Conservation (phyloP, 2,113 vertebrate species). For the Tragelaphus strepsiceros region DNA sequence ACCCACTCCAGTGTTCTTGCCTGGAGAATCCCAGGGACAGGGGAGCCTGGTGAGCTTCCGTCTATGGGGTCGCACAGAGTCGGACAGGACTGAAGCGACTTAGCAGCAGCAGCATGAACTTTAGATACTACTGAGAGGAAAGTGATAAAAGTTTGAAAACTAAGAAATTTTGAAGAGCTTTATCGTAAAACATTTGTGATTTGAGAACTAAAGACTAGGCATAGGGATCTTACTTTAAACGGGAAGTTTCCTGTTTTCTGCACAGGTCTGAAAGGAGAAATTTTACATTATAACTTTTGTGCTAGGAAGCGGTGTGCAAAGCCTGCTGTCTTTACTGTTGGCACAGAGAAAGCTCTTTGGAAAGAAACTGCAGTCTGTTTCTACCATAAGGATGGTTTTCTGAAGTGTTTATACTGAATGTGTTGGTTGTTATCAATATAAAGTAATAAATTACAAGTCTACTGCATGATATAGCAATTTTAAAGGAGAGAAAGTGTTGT, state of each 20-base stretch:
- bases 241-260: not conserved
- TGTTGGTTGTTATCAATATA: constrained; percentile 53
- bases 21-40: too few species aligned
- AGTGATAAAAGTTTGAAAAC: not conserved
- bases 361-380: constrained; percentile 54
- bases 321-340: not conserved
- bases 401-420: constrained; percentile 46
- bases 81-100: too few species aligned
- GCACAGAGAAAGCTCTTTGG: not conserved
- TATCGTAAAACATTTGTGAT: not conserved
- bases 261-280: not conserved
- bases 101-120: not conserved
- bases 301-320: constrained; percentile 22
- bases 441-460: constrained; percentile 60
- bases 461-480: not conserved
- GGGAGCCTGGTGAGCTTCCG: too few species aligned
- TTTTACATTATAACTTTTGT: constrained; percentile 18
- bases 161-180: not conserved
- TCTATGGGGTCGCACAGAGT: too few species aligned
- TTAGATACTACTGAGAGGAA: not conserved
- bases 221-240: not conserved
- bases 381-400: not conserved
- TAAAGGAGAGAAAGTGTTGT: constrained; percentile 49
- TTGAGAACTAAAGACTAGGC: not conserved
- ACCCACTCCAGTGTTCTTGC: too few species aligned